Evolutionary conservation across 2,888 invertebrate genomes (phyloP).

Genomic region (Hypercompe scribonia): DNA sequence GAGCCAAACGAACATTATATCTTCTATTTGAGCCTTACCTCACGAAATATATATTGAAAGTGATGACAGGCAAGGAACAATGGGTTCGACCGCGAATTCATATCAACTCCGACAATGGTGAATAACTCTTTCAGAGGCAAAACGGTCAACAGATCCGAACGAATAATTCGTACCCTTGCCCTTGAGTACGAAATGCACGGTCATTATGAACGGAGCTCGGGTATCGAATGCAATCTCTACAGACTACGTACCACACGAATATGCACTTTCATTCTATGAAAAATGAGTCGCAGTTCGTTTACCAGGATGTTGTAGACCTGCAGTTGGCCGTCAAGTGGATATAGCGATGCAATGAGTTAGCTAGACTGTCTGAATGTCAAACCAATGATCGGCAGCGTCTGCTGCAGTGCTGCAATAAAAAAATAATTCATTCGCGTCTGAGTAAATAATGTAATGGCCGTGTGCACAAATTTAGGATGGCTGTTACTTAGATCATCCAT

Average conservation of each 20-base stretch:
- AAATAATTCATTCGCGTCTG: conserved; percentile 83
- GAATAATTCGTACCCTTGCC: conserved; percentile 79
- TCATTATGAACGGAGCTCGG: conserved; percentile 71
- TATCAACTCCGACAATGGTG: conserved; percentile 59
- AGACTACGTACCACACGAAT: conserved; percentile 42
- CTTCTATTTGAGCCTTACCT: conserved; percentile 55
- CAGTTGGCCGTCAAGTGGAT: conserved; percentile 63
- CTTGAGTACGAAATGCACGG: conserved; percentile 81
- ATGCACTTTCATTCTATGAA: conserved; percentile 39
- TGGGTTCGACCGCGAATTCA: conserved; percentile 65
- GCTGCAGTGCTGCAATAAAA: conserved; percentile 82
- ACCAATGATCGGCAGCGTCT: conserved; percentile 83
- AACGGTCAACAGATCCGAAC: conserved; percentile 72
- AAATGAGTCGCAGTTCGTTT: conserved; percentile 56
- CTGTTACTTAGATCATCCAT: conserved; percentile 49
- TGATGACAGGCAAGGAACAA: conserved; percentile 63
- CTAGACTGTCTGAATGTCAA: conserved; percentile 86
- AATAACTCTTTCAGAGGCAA: conserved; percentile 64
- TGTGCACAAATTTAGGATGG: conserved; percentile 62
- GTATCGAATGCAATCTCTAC: conserved; percentile 69
- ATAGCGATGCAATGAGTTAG: conserved; percentile 79
- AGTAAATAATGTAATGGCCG: conserved; percentile 78
- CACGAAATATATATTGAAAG: conserved; percentile 58
- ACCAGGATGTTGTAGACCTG: conserved; percentile 38
- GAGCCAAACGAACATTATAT: conserved; percentile 56